phyloP scores from a whole-genome alignment of 2,888 invertebrate genomes.

The Microdon myrmicae region DNA sequence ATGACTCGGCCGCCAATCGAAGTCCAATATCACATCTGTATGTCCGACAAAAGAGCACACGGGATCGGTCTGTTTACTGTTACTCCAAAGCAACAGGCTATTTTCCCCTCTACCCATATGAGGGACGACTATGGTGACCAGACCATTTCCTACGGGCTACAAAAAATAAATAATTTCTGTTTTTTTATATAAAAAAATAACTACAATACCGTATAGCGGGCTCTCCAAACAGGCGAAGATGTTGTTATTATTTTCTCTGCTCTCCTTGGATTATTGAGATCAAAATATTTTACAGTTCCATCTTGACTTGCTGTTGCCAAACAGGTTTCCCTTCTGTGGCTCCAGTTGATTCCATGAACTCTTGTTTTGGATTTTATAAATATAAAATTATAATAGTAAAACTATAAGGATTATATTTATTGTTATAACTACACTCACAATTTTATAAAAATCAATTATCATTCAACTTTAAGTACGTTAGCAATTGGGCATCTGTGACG shows the following conservation, averaged over 20 bases:
- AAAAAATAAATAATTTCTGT: slow-evolving; percentile 38
- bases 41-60: slow-evolving; percentile 94
- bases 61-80: slow-evolving; percentile 75
- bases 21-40: slow-evolving; percentile 92
- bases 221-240: slow-evolving; percentile 88
- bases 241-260: slow-evolving; percentile 87
- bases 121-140: slow-evolving; percentile 92
- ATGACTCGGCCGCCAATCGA: slow-evolving; percentile 87
- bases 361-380: slow-evolving; percentile 63
- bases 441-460: too few relatives aligned
- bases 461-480: too few relatives aligned
- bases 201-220: slow-evolving; percentile 81
- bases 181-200: not conserved
- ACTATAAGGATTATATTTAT: too few relatives aligned
- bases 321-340: slow-evolving; percentile 84
- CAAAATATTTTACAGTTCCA: slow-evolving; percentile 94
- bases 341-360: slow-evolving; percentile 96
- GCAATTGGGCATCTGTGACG: too few relatives aligned
- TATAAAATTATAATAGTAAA: not conserved
- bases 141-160: slow-evolving; percentile 90
- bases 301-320: slow-evolving; percentile 94
- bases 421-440: too few relatives aligned
- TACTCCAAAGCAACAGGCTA: slow-evolving; percentile 82
- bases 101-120: slow-evolving; percentile 90
- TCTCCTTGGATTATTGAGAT: slow-evolving; percentile 84